A percentile compares a stretch with the other conserved stretches of the same genome.
These are phyloP conservation scores for Dinocampus coccinellae DNA, from an alignment of 2,888 invertebrate species.

Conservation along the genomic window DNA sequence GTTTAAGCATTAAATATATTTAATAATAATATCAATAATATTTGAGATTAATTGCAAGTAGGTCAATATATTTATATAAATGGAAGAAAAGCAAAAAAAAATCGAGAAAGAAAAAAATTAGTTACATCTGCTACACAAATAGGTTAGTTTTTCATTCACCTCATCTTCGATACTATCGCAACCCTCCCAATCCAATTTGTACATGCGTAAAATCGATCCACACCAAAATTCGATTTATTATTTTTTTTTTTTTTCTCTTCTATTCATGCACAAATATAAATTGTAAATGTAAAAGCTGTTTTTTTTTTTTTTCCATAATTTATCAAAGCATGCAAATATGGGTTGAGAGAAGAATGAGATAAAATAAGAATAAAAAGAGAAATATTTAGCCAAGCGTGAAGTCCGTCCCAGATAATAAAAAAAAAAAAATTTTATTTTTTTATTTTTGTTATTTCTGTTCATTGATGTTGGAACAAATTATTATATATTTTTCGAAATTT, in stretches of 20 bases:
- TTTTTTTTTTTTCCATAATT: neutral
- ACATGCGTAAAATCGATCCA: neutral
- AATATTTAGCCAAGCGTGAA: slow-evolving; percentile 49
- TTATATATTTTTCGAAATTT: neutral
- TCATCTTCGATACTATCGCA: neutral
- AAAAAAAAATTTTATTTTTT: no score
- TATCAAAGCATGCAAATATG: no score
- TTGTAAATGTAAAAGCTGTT: no score
- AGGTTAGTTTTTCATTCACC: neutral
- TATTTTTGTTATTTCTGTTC: neutral
- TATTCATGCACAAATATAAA: slow-evolving; percentile 32
- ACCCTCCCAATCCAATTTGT: neutral
- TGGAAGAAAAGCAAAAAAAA: no score
- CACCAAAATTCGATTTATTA: neutral
- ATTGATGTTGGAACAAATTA: neutral
- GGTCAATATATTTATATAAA: no score
- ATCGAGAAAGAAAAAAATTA: no score
- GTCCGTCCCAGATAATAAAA: slow-evolving; percentile 61
- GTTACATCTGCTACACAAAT: neutral
- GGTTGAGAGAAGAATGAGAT: neutral
- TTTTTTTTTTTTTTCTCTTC: neutral
- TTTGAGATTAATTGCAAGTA: no score
- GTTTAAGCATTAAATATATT: no score
- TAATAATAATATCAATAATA: no score
- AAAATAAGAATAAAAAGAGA: neutral